Conservation (phyloP, 2,888 invertebrate genomes). For the Tenthredo notha region DNA sequence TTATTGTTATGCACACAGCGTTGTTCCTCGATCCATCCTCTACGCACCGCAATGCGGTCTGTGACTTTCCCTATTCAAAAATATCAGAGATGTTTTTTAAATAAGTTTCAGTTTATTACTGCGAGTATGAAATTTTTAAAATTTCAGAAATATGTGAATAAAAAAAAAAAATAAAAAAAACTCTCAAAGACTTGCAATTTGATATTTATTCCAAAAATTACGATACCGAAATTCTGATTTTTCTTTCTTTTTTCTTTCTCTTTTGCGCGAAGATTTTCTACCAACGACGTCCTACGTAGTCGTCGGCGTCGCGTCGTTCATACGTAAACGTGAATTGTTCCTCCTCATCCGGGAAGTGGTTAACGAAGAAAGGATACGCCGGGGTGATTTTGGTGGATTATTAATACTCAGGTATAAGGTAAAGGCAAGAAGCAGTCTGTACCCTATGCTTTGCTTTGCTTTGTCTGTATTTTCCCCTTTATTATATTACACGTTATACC, state of each 20-base stretch:
- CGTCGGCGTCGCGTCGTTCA: background rate
- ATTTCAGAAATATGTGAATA: background rate
- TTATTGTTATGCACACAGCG: slow-evolving; percentile 37
- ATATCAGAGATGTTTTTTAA: background rate
- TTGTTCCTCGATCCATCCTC: slow-evolving; percentile 10
- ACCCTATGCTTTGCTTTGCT: slow-evolving; percentile 56
- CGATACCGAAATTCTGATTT: background rate
- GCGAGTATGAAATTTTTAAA: background rate
- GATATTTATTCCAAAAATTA: too few species aligned
- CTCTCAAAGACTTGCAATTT: too few species aligned
- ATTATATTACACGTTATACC: background rate
- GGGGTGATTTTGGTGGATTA: slow-evolving; percentile 23
- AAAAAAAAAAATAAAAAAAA: background rate
- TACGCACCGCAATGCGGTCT: slow-evolving; percentile 49
- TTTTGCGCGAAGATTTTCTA: too few species aligned
- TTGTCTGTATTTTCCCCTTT: slow-evolving; percentile 5
- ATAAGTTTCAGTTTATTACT: background rate
- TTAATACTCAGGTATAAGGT: slow-evolving; percentile 1
- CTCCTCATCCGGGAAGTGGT: slow-evolving; percentile 41
- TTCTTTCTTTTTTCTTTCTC: too few species aligned
- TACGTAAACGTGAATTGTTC: background rate
- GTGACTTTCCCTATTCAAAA: slow-evolving; percentile 2
- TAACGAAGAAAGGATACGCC: background rate
- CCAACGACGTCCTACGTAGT: background rate
- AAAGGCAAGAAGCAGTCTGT: too few species aligned